These are phyloP conservation scores for Thaumetopoea pityocampa DNA, from an alignment of 1,140 invertebrate genomes.

Conservation along the genomic window DNA sequence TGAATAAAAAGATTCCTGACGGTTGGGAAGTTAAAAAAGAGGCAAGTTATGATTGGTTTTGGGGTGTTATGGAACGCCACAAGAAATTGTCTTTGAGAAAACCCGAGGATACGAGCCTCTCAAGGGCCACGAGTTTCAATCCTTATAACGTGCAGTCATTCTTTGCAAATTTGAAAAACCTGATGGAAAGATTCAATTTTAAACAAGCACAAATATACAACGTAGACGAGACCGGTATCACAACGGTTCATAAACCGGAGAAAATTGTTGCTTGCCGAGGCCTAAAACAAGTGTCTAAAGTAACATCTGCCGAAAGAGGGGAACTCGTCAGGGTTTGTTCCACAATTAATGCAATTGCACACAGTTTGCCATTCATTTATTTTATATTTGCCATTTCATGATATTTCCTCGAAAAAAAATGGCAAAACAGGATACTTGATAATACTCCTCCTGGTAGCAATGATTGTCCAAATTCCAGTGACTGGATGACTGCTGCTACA, in stretches of 20 bases:
- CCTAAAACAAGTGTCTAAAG: slow-evolving; percentile 48
- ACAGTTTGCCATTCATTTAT: slow-evolving; percentile 42
- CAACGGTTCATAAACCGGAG: slow-evolving; percentile 58
- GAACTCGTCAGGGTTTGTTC: slow-evolving; percentile 47
- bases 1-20: no score
- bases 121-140: slow-evolving; percentile 35
- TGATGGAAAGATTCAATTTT: slow-evolving; percentile 19
- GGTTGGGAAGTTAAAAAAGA: no score
- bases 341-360: slow-evolving; percentile 47
- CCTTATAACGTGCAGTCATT: slow-evolving; percentile 28
- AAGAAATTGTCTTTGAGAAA: slow-evolving; percentile 15
- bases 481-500: not conserved
- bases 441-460: slow-evolving; percentile 13
- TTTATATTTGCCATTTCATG: slow-evolving; percentile 21
- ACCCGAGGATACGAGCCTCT: slow-evolving; percentile 30
- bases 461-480: slow-evolving; percentile 1
- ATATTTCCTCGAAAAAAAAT: slow-evolving; percentile 19
- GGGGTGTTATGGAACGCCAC: no score
- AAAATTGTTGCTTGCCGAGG: slow-evolving; percentile 52
- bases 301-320: slow-evolving; percentile 55
- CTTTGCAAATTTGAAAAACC: slow-evolving; percentile 27
- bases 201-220: slow-evolving; percentile 45
- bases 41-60: no score
- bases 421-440: slow-evolving; percentile 16
- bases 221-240: slow-evolving; percentile 61